phyloP scores from a whole-genome alignment of 1,140 invertebrate species.

The Laodelphax striatellus region DNA sequence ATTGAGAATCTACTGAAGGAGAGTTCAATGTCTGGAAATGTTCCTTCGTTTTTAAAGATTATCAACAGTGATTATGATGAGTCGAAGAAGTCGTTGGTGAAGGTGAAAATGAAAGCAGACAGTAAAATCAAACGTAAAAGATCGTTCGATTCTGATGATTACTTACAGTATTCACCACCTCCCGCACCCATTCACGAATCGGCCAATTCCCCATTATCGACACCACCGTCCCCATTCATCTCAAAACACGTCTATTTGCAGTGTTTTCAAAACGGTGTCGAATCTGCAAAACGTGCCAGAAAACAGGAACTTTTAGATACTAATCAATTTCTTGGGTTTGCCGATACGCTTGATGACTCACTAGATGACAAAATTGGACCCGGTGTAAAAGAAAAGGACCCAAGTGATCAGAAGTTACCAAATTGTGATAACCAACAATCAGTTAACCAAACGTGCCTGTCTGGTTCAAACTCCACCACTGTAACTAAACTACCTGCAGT shows the following conservation, averaged over 20 bases:
- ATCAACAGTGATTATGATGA: slow-evolving; percentile 53
- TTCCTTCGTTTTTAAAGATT: slow-evolving; percentile 64
- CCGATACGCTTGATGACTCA: background rate
- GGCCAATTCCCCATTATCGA: slow-evolving; percentile 44
- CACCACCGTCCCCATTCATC: slow-evolving; percentile 64
- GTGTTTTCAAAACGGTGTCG: slow-evolving; percentile 44
- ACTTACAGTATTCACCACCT: slow-evolving; percentile 4
- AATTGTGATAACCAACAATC: slow-evolving; percentile 32
- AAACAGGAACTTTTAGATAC: slow-evolving; percentile 37
- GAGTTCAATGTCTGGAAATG: slow-evolving; percentile 49
- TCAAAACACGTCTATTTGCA: slow-evolving; percentile 53
- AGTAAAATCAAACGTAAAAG: background rate
- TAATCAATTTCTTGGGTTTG: slow-evolving; percentile 27
- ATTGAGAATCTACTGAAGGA: slow-evolving; percentile 82
- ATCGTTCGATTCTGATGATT: background rate
- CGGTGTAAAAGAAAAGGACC: slow-evolving; percentile 63
- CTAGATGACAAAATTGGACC: slow-evolving; percentile 24
- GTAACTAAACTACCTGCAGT: slow-evolving; percentile 21
- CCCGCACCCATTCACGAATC: slow-evolving; percentile 20
- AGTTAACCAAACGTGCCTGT: slow-evolving; percentile 75
- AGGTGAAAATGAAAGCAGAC: background rate
- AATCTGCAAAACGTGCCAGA: slow-evolving; percentile 40
- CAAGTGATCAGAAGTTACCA: slow-evolving; percentile 63
- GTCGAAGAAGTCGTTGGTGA: background rate
- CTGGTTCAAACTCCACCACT: slow-evolving; percentile 78